phyloP scores from a whole-genome alignment of 2,797 vertebrate genomes.

The Melanotaenia maccullochi region DNA sequence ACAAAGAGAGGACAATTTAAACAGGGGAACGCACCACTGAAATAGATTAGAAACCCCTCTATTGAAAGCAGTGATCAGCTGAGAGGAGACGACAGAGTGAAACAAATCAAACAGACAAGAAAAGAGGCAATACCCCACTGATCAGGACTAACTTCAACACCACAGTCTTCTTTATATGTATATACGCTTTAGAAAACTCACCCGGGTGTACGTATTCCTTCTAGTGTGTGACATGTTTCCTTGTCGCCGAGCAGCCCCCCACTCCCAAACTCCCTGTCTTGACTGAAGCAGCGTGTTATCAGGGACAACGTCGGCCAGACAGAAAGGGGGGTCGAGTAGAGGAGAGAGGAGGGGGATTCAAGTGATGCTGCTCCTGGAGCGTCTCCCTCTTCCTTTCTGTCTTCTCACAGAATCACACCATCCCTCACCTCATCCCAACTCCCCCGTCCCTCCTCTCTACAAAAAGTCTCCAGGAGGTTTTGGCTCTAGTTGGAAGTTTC shows the following conservation, averaged over 20 bases:
- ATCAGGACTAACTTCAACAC: constrained; percentile 34
- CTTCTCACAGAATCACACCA: constrained; percentile 60
- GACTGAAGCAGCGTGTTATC: constrained; percentile 37
- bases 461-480: constrained; percentile 7
- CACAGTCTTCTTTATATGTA: constrained; percentile 12
- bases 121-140: constrained; percentile 31
- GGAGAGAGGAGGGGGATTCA: constrained; percentile 27
- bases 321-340: constrained; percentile 48
- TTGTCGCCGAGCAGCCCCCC: constrained; percentile 5
- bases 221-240: constrained; percentile 91
- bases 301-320: constrained; percentile 52
- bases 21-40: constrained; percentile 38
- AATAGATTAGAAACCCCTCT: constrained; percentile 45
- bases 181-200: constrained; percentile 78
- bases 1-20: constrained; percentile 67
- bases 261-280: constrained; percentile 26
- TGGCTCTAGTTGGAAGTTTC: constrained; percentile 33
- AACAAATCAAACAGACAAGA: constrained; percentile 47
- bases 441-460: constrained; percentile 31
- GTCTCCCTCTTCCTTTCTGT: constrained; percentile 43
- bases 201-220: constrained; percentile 89
- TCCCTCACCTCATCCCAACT: constrained; percentile 49
- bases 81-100: constrained; percentile 46
- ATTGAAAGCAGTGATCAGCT: constrained; percentile 32
- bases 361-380: constrained; percentile 69